These are phyloP conservation scores for Phoeniculus purpureus DNA, from an alignment of 2,797 vertebrate species.

Conservation along the genomic window DNA sequence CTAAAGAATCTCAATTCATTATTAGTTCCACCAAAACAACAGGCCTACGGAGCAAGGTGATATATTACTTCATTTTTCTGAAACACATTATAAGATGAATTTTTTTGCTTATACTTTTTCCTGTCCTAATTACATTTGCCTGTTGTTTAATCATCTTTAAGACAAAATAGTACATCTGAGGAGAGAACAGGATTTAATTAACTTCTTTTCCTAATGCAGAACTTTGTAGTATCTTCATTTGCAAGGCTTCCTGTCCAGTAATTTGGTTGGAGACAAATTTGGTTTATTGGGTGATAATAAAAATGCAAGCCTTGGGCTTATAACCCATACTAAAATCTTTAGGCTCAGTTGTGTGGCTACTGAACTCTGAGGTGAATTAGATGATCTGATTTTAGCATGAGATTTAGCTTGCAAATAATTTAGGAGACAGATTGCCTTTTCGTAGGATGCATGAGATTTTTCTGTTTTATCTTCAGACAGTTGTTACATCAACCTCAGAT, in stretches of 20 bases:
- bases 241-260: background rate
- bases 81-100: background rate
- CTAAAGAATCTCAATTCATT: background rate
- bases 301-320: background rate
- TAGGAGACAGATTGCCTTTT: background rate
- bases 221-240: background rate
- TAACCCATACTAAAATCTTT: background rate
- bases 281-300: background rate
- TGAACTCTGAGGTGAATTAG: background rate
- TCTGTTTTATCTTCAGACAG: background rate
- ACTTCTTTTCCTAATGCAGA: background rate
- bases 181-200: conserved; percentile 23
- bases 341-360: background rate
- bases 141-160: conserved; percentile 12
- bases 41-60: background rate
- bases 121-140: background rate
- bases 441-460: background rate
- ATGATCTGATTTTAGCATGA: background rate
- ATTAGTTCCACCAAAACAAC: background rate
- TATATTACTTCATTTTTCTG: background rate
- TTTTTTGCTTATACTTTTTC: background rate
- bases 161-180: background rate
- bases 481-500: background rate
- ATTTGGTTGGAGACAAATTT: background rate
- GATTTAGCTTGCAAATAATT: background rate